phyloP scores from a whole-genome alignment of 2,888 invertebrate species.

The Drosophila imparisetae region DNA sequence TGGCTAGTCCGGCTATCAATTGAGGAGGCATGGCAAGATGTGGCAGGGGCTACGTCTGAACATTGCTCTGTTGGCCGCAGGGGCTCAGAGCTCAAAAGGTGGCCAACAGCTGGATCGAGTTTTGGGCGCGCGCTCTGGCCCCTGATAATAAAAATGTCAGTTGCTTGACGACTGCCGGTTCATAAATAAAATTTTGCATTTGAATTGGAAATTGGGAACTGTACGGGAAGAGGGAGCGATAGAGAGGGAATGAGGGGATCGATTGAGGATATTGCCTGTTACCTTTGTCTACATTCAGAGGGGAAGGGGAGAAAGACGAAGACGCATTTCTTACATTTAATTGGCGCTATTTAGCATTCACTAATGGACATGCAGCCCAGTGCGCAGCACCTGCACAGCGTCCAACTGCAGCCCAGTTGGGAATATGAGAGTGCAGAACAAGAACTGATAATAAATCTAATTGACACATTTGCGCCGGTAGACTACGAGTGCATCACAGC shows the following conservation, averaged over 20 bases:
- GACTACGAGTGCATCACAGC: conserved; percentile 37
- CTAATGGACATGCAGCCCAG: conserved; percentile 74
- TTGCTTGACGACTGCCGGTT: conserved; percentile 74
- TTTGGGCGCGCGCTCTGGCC: conserved; percentile 66
- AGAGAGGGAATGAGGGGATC: background rate
- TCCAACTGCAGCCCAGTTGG: conserved; percentile 47
- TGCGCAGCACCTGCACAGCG: conserved; percentile 63
- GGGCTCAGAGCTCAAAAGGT: conserved; percentile 28
- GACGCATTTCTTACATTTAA: conserved; percentile 76
- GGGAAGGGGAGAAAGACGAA: conserved; percentile 9
- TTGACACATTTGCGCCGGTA: conserved; percentile 83
- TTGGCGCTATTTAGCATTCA: conserved; percentile 76
- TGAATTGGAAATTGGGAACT: conserved; percentile 69
- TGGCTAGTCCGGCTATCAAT: conserved; percentile 65
- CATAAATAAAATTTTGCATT: conserved; percentile 81
- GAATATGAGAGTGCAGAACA: conserved; percentile 43
- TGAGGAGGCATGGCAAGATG: conserved; percentile 1
- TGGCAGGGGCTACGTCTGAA: conserved; percentile 19
- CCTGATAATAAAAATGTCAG: conserved; percentile 83
- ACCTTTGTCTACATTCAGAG: conserved; percentile 21
- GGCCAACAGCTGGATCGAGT: conserved; percentile 66
- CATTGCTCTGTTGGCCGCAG: conserved; percentile 2
- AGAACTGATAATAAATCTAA: conserved; percentile 84
- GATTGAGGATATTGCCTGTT: background rate
- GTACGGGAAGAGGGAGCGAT: background rate